Base-by-base conservation (phyloP, 1,140 invertebrate genomes). In the Danaus melanippus region DNA sequence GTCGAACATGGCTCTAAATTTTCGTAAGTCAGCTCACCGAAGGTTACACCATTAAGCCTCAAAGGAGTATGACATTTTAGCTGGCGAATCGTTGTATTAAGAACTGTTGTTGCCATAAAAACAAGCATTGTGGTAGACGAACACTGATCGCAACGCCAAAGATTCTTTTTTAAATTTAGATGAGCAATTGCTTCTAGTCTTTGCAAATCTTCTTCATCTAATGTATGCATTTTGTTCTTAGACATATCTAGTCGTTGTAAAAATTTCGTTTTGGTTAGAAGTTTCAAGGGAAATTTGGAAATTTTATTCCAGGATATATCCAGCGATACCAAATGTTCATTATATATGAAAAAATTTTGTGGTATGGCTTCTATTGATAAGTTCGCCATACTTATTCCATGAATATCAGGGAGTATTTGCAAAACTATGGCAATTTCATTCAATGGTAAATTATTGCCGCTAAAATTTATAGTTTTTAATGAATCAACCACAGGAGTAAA, bases 81-180 rank as follows among this genome's bases (percentile, higher is more conserved):
- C 12, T 83, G 75, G 12, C 84, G 78, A 47, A 90, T 75, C 2
- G 84, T 83, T 0, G 69, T 66, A 62, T 89, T 90, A 8, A 87
- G 64, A 60, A 91, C 90, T 0, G 87, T 84, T 12, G 87, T 86
- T 53, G 86, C 66, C 80, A 87, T 85, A 40, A 79, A 87, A 60
- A 74, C 78, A 1, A 92, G 64, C 87, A 91, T 88, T 3, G 86
- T 87, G 10, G 84, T 84, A 8, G 89, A 89, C 50, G 89, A 88
- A 67, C 92, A 93, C 62, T 90, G 79, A 71, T 93, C 91, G 69
- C 92, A 93, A 3, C 88, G 85, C 91, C 92, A 93, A 5, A 89
- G 89, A 76, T 93, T 93, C 12, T 87, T 87, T 21, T 90, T 84
- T 56, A 93, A 69, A 64, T 89, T 84, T 0, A 93, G 65, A 11